These are phyloP conservation scores for Alouatta palliata DNA, from an alignment of 2,113 vertebrate genomes.

Conservation along the genomic window DNA sequence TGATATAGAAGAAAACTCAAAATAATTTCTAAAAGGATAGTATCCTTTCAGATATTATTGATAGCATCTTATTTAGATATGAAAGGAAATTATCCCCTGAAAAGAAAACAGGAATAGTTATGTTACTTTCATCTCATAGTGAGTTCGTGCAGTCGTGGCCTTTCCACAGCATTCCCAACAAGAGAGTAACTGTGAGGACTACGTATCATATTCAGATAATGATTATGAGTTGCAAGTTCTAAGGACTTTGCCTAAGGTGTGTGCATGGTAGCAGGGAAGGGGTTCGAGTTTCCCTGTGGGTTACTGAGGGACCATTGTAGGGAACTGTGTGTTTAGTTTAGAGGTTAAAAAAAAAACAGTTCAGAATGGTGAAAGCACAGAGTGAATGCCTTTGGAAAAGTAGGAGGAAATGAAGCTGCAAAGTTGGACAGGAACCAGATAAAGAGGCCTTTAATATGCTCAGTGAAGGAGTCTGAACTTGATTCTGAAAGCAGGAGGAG, in stretches of 20 bases:
- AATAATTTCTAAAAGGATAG: neutral
- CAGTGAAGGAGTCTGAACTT: constrained; percentile 25
- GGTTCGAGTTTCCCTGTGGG: neutral
- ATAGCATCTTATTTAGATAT: neutral
- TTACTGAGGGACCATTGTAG: neutral
- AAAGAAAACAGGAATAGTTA: neutral
- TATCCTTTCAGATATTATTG: too few relatives aligned
- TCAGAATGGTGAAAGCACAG: neutral
- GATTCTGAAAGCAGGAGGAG: neutral
- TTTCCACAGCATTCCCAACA: neutral
- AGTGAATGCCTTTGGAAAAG: neutral
- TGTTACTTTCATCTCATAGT: neutral
- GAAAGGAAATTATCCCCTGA: neutral
- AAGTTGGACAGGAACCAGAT: neutral
- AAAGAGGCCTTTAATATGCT: neutral
- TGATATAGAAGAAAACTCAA: neutral
- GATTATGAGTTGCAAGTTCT: neutral
- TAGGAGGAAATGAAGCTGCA: neutral
- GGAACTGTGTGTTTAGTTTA: neutral
- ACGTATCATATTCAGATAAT: neutral
- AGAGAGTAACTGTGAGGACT: neutral
- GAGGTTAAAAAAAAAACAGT: neutral
- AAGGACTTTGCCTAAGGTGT: neutral
- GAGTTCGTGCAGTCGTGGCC: neutral
- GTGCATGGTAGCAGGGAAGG: neutral